Evolutionary conservation across 2,797 vertebrate genomes (phyloP).

Genomic region (Aselliscus stoliczkanus): DNA sequence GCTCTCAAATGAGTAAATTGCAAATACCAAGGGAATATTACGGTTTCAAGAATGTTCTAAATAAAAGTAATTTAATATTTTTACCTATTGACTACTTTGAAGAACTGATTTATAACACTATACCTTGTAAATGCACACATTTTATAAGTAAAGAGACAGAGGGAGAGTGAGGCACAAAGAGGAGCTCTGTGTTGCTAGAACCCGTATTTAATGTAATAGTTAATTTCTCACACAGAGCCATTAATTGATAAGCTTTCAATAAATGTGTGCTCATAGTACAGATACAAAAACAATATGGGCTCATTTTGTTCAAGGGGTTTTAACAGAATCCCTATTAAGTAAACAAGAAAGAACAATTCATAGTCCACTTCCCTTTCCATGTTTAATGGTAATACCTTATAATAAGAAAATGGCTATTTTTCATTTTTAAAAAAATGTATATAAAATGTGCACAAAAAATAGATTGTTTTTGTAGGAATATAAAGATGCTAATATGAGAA

Average conservation of each 20-base stretch:
- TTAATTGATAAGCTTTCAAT: not conserved
- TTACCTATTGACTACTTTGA: not conserved
- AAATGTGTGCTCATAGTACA: not conserved
- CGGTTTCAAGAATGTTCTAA: not conserved
- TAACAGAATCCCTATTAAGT: not conserved
- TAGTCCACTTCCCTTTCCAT: not conserved
- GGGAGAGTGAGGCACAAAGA: not conserved
- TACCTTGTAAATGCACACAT: not conserved
- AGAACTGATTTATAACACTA: not conserved
- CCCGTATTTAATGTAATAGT: not conserved
- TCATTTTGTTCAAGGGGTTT: not conserved
- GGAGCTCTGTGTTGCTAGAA: not conserved
- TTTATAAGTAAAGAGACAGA: not conserved
- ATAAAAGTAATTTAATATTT: not conserved
- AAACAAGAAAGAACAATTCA: not conserved
- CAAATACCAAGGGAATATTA: not conserved
- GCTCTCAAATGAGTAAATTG: conserved; percentile 21
- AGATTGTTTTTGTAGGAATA: not conserved
- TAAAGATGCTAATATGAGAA: not conserved
- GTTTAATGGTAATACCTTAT: not conserved
- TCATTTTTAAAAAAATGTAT: not conserved
- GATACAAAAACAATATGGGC: not conserved
- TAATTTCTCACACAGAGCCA: not conserved
- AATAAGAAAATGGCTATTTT: not conserved
- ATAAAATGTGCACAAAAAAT: not conserved